These are phyloP conservation scores for Lasioglossum calceatum DNA, from an alignment of 2,888 invertebrate genomes.

Conservation along the genomic window DNA sequence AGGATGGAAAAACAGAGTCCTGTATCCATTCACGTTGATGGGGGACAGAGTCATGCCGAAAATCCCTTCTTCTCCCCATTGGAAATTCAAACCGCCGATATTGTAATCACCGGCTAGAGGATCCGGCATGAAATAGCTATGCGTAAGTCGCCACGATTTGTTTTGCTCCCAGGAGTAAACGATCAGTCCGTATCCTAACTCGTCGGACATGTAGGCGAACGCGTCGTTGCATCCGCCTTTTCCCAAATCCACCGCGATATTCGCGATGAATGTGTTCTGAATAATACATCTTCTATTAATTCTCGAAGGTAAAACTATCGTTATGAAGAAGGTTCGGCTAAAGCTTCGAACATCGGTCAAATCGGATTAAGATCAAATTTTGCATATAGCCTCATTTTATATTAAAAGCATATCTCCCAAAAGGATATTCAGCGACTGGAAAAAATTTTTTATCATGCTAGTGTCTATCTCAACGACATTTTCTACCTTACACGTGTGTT, in stretches of 20 bases:
- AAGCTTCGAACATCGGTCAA: too few species aligned
- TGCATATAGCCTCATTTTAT: too few species aligned
- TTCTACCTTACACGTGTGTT: too few species aligned
- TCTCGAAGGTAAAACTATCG: neutral
- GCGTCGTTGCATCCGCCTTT: slow-evolving; percentile 89
- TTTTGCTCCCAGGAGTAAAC: slow-evolving; percentile 92
- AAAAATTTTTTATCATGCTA: too few species aligned
- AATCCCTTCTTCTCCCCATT: slow-evolving; percentile 93
- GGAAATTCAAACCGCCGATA: slow-evolving; percentile 92
- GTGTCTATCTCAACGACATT: too few species aligned
- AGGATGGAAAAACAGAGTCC: slow-evolving; percentile 92
- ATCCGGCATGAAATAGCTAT: slow-evolving; percentile 93
- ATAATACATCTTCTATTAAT: neutral
- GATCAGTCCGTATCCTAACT: slow-evolving; percentile 92
- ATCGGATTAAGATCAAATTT: too few species aligned
- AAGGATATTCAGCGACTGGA: too few species aligned
- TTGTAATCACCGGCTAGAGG: slow-evolving; percentile 92
- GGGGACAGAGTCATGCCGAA: slow-evolving; percentile 92
- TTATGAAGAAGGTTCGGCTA: neutral
- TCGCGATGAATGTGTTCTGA: slow-evolving; percentile 92
- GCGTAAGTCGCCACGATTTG: slow-evolving; percentile 92
- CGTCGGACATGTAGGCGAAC: slow-evolving; percentile 92
- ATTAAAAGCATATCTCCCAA: too few species aligned
- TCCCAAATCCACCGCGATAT: slow-evolving; percentile 92
- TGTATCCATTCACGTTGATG: slow-evolving; percentile 88